These are phyloP conservation scores for Aphelinus certus DNA, from an alignment of 1,140 invertebrate species.

Conservation along the genomic window DNA sequence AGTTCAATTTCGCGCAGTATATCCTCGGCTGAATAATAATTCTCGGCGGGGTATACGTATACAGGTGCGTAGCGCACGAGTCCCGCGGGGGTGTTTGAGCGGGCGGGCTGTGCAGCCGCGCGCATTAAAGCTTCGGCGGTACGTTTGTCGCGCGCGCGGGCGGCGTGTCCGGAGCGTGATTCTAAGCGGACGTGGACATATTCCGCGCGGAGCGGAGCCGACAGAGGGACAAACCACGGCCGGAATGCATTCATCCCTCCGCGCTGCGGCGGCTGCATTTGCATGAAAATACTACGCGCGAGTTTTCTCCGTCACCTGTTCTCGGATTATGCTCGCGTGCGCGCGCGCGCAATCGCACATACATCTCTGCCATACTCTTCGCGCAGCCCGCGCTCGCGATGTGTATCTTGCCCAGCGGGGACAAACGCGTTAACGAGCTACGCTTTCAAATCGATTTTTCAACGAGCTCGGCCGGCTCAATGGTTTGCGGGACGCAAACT, in stretches of 20 bases:
- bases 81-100: no score
- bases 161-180: no score
- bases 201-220: neutral
- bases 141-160: neutral
- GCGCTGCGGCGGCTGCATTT: neutral
- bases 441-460: neutral
- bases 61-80: no score
- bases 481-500: no score
- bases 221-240: neutral
- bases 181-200: neutral
- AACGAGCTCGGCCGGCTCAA: no score
- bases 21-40: neutral
- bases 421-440: neutral
- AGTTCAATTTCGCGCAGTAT: slow-evolving; percentile 2
- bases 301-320: no score
- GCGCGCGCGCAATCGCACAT: no score
- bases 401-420: neutral
- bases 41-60: neutral
- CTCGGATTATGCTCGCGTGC: no score
- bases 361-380: no score
- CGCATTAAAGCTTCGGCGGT: slow-evolving; percentile 6
- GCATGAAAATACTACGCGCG: neutral
- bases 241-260: neutral
- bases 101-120: neutral
- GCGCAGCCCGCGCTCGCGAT: neutral